These are phyloP conservation scores for Polyodon spathula DNA, from an alignment of 2,113 vertebrate species.

Conservation along the genomic window DNA sequence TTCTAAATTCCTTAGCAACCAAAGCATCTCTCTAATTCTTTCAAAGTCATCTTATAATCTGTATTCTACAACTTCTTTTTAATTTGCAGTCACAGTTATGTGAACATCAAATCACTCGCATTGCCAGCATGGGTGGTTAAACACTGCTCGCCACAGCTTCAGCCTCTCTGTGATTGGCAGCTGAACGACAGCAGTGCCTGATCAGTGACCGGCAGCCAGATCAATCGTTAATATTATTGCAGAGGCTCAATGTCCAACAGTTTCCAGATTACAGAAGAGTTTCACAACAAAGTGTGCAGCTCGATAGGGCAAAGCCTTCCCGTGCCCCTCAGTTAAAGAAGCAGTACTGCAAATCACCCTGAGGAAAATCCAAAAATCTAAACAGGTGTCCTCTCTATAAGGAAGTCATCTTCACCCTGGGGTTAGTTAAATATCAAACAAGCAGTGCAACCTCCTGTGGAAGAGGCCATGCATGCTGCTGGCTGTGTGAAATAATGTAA, in stretches of 20 bases:
- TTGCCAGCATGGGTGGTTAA: neutral
- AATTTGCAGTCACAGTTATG: neutral
- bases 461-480: too few species aligned
- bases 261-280: neutral
- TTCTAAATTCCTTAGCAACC: too few species aligned
- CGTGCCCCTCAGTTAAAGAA: slow-evolving; percentile 13
- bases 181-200: slow-evolving; percentile 1
- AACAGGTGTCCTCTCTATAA: too few species aligned
- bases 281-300: slow-evolving; percentile 10
- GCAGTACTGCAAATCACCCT: neutral
- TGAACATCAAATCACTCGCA: neutral
- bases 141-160: neutral
- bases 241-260: neutral
- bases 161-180: neutral
- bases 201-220: slow-evolving; percentile 5
- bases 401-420: too few species aligned
- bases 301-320: slow-evolving; percentile 11
- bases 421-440: neutral
- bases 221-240: neutral
- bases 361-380: neutral
- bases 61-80: neutral
- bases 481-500: too few species aligned
- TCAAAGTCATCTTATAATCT: neutral
- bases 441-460: neutral
- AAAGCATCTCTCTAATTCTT: neutral